Conservation (phyloP, 2,113 vertebrate genomes). For the Ariopsis seemanni region DNA sequence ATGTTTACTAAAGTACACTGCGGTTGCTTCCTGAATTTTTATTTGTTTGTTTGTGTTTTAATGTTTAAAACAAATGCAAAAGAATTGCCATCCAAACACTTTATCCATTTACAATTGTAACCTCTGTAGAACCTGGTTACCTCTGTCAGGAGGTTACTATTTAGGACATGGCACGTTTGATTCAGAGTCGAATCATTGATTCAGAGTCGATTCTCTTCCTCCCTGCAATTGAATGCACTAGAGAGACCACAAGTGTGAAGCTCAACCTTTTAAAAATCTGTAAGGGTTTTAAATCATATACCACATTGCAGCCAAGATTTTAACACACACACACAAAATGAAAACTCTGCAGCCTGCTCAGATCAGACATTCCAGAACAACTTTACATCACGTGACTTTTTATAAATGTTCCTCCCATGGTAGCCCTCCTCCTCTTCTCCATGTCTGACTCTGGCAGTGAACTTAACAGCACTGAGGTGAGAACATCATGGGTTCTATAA, state of each 20-base stretch:
- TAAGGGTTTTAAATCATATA: neutral
- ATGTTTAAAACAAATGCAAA: too few relatives aligned
- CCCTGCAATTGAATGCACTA: neutral
- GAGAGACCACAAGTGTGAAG: too few relatives aligned
- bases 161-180: neutral
- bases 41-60: too few relatives aligned
- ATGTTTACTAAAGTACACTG: neutral
- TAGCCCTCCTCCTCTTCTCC: neutral
- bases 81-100: too few relatives aligned
- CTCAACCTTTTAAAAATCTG: neutral
- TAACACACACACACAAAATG: neutral
- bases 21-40: too few relatives aligned
- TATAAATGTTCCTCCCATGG: constrained; percentile 15
- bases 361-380: neutral
- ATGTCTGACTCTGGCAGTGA: constrained; percentile 41
- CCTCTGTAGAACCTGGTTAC: neutral
- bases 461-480: constrained; percentile 41
- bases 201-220: neutral
- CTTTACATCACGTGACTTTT: constrained; percentile 19
- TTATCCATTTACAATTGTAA: neutral
- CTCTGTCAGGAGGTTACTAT: neutral
- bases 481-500: constrained; percentile 55
- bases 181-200: neutral
- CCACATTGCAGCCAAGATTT: neutral
- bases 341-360: too few relatives aligned